These are phyloP conservation scores for Acholoe squamosa DNA, from an alignment of 2,888 invertebrate species.

Conservation along the genomic window DNA sequence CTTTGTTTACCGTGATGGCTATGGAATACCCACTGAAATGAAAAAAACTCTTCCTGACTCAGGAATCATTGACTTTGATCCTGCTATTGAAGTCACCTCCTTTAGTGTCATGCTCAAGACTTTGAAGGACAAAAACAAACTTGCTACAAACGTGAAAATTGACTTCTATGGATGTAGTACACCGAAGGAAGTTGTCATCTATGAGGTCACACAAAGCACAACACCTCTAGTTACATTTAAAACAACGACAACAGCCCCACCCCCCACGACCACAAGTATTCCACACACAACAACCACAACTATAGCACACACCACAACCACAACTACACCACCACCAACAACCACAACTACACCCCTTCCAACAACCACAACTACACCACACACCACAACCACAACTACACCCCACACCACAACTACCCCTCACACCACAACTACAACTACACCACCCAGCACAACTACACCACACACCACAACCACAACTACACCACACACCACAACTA, in stretches of 20 bases:
- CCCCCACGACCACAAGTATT: neutral
- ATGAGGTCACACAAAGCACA: neutral
- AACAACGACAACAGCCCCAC: neutral
- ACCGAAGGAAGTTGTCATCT: neutral
- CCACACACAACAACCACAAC: neutral
- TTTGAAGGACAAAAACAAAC: neutral
- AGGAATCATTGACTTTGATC: neutral
- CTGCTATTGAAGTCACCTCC: neutral
- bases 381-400: neutral
- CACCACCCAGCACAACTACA: neutral
- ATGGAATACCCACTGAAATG: neutral
- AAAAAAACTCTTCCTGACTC: neutral
- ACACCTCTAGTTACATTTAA: neutral
- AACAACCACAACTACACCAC: neutral
- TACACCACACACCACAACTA: neutral
- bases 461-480: slow-evolving; percentile 4
- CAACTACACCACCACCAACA: neutral
- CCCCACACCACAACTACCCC: neutral
- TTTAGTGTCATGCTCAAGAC: neutral
- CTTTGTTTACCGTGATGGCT: neutral
- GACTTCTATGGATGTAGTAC: neutral
- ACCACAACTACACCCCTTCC: neutral
- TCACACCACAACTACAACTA: neutral
- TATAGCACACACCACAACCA: neutral
- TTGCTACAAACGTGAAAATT: neutral